Evolutionary conservation across 2,888 invertebrate species (phyloP).

Genomic region (Tortricodes alternella): DNA sequence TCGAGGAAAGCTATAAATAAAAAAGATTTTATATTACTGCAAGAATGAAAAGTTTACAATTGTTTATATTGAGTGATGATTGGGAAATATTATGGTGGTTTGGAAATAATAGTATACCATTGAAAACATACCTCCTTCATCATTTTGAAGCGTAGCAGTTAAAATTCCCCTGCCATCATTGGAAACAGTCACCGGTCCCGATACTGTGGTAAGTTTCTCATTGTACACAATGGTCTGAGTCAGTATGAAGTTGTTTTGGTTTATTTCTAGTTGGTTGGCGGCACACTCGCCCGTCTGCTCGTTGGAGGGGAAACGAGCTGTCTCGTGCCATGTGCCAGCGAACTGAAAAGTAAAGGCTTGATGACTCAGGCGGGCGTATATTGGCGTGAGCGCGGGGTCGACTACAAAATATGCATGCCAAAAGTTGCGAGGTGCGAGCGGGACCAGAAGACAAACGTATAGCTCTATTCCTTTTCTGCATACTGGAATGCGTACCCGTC

Average conservation of each 20-base stretch:
- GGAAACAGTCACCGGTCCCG: conserved; percentile 41
- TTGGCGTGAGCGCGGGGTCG: too few relatives aligned
- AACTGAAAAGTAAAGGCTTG: conserved; percentile 53
- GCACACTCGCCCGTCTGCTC: conserved; percentile 62
- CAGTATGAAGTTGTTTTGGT: conserved; percentile 41
- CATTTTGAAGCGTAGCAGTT: conserved; percentile 37
- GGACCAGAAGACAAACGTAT: too few relatives aligned
- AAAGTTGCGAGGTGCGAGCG: too few relatives aligned
- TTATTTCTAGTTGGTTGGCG: conserved; percentile 37
- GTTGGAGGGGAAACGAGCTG: conserved; percentile 64
- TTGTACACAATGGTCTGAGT: conserved; percentile 49
- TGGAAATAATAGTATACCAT: too few relatives aligned
- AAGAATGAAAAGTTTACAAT: too few relatives aligned
- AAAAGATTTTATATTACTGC: neutral
- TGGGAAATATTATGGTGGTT: too few relatives aligned
- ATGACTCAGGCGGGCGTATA: too few relatives aligned
- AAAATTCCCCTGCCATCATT: conserved; percentile 54
- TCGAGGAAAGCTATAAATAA: conserved; percentile 49
- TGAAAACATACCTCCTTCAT: conserved; percentile 42
- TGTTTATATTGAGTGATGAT: too few relatives aligned
- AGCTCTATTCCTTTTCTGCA: too few relatives aligned
- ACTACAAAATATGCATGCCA: too few relatives aligned
- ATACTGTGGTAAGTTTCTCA: conserved; percentile 44
- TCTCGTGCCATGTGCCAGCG: conserved; percentile 65
- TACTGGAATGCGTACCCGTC: too few relatives aligned